phyloP scores from a whole-genome alignment of 2,888 invertebrate species.

The Lydus trimaculatus region DNA sequence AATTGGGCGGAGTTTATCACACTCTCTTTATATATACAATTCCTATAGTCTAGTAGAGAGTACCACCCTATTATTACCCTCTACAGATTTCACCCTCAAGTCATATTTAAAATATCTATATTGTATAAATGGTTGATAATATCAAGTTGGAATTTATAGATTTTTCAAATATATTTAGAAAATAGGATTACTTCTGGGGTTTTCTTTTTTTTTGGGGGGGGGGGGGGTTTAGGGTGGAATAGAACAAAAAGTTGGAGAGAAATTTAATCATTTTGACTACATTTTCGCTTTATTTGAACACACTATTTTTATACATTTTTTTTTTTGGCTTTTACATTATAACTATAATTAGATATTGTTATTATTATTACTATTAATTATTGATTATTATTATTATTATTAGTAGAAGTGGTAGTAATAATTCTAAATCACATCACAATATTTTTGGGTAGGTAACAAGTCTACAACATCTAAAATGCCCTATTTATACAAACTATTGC shows the following conservation, averaged over 20 bases:
- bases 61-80: neutral
- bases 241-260: neutral
- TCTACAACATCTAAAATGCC: slow-evolving; percentile 17
- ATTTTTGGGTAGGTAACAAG: slow-evolving; percentile 31
- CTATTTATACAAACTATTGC: slow-evolving; percentile 31
- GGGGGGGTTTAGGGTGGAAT: too few relatives aligned
- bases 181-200: neutral
- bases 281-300: slow-evolving; percentile 42
- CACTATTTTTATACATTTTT: slow-evolving; percentile 41
- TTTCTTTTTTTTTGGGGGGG: neutral
- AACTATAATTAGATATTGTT: neutral
- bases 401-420: slow-evolving; percentile 26
- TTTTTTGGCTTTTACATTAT: slow-evolving; percentile 1
- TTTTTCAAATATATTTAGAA: neutral
- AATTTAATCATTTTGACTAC: slow-evolving; percentile 21
- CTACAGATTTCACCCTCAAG: slow-evolving; percentile 9
- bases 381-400: neutral
- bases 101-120: neutral
- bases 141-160: neutral
- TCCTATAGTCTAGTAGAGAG: neutral
- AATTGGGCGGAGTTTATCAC: slow-evolving; percentile 37
- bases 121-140: slow-evolving; percentile 5
- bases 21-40: neutral
- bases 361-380: too few relatives aligned
- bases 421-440: slow-evolving; percentile 57